Base-by-base conservation (phyloP, 2,113 vertebrate genomes). In the Tachycineta bicolor region DNA sequence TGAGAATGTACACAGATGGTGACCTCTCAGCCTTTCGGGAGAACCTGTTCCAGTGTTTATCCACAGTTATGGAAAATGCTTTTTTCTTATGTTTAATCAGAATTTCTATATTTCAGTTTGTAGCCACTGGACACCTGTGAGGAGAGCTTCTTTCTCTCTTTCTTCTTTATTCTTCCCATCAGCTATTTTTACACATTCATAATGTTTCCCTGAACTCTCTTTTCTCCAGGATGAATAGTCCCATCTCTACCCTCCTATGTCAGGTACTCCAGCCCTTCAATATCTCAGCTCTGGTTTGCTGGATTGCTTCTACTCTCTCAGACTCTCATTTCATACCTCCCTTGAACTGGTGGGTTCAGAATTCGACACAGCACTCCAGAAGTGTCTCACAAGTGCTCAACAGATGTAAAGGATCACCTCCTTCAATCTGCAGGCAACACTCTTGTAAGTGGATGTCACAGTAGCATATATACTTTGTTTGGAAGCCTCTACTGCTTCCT, bases 61-160 rank as follows among this genome's bases (percentile, higher is more conserved):
- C 11, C 43, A 74, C 18, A 58, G 3, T 26, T 17, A 49, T 1
- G 39, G 19, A 63, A 6, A 68, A 9, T 1, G 1, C 0, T 39
- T 52, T 75, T 33, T 52, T 34, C 23, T 67, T 55, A 37, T 14
- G 3, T 69, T 90, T 64, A 81, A 23, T 19, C 6, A 20, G 22
- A 53, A 59, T 80, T 67, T 76, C 15, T 78, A 0, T 31, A 60
- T 69, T 65, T 87, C 69, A 11, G 5, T 55, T 82, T 70, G 6
- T 37, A 29, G 11, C 43, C 12, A 62, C 26, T 63, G 15, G 20
- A 26, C 24, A 50, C 5, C 11, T 20, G 25, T 2, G 3, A 71
- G 10, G 9, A 62, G 25, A 29, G 15, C 62, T 85, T 49, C 3
- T 67, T 85, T 49, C 3, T 18, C 5, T 58, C 37, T 52, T 2